Evolutionary conservation across 2,797 vertebrate species (phyloP).

Genomic region (Ambastaia sidthimunki): DNA sequence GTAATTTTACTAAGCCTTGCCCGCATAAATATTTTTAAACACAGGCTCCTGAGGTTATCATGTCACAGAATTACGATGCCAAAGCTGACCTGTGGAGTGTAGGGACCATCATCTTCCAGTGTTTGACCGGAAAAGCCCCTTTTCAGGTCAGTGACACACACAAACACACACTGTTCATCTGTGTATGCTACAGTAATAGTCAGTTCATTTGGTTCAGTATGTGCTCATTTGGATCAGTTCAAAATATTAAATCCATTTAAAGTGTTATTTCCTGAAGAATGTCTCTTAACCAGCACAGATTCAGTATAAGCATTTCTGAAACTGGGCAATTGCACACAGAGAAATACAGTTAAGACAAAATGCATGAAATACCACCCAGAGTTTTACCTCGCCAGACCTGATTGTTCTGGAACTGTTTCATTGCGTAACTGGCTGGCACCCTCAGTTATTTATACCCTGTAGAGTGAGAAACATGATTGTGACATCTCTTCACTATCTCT

Average conservation of each 20-base stretch:
- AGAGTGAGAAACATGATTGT: constrained; percentile 42
- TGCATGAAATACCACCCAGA: not conserved
- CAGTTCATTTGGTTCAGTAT: not conserved
- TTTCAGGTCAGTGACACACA: constrained; percentile 83
- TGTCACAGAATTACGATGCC: constrained; percentile 96
- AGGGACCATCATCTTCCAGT: constrained; percentile 96
- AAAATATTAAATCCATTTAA: not conserved
- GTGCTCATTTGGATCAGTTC: not conserved
- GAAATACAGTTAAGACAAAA: not conserved
- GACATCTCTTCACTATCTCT: constrained; percentile 35
- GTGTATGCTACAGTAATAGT: not conserved
- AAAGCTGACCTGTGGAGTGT: constrained; percentile 99
- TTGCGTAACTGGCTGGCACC: constrained; percentile 36
- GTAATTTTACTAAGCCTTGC: not conserved
- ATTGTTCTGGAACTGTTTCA: not conserved
- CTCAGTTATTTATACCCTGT: constrained; percentile 25
- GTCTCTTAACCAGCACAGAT: not conserved
- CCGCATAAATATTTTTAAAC: constrained; percentile 23
- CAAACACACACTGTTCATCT: not conserved
- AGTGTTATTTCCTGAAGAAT: not conserved
- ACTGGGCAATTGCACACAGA: not conserved
- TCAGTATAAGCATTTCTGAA: not conserved
- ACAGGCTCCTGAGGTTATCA: constrained; percentile 97
- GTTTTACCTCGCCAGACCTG: not conserved
- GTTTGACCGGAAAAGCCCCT: constrained; percentile 94